Evolutionary conservation across 2,888 invertebrate species (phyloP).

Genomic region (Hydropsyche betteni): DNA sequence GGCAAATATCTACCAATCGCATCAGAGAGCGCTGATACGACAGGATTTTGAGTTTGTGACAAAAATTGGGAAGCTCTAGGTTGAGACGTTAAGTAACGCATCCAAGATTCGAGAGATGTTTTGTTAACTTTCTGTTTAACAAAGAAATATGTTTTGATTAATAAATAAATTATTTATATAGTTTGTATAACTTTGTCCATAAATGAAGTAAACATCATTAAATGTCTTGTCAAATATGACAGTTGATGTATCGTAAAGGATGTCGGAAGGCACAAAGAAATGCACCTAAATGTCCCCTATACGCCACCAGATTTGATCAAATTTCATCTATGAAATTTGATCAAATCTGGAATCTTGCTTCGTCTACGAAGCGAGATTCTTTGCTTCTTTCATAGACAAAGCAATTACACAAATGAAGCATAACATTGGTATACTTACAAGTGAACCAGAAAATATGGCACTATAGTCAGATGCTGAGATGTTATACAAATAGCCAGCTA

Average conservation of each 20-base stretch:
- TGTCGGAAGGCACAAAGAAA: no score
- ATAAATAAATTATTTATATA: slow-evolving; percentile 17
- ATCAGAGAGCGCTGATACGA: slow-evolving; percentile 77
- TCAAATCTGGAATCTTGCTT: no score
- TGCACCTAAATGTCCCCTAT: no score
- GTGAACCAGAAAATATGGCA: slow-evolving; percentile 75
- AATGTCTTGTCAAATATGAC: no score
- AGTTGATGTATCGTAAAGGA: no score
- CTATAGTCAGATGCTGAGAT: slow-evolving; percentile 64
- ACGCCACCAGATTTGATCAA: no score
- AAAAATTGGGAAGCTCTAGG: slow-evolving; percentile 80
- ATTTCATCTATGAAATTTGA: no score
- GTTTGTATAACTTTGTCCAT: no score
- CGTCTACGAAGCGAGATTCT: no score
- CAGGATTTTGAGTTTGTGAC: slow-evolving; percentile 70
- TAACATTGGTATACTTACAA: slow-evolving; percentile 67
- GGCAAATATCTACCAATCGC: slow-evolving; percentile 79
- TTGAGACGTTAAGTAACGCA: slow-evolving; percentile 76
- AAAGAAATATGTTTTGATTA: slow-evolving; percentile 10
- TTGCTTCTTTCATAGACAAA: no score
- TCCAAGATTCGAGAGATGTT: slow-evolving; percentile 77
- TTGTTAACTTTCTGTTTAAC: slow-evolving; percentile 76
- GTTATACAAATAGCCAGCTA: slow-evolving; percentile 85
- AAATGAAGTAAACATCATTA: no score
- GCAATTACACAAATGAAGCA: no score